A percentile compares a stretch with the other conserved stretches of the same genome.
Evolutionary conservation across 2,888 invertebrate species (phyloP).

Genomic region (Merodon equestris): DNA sequence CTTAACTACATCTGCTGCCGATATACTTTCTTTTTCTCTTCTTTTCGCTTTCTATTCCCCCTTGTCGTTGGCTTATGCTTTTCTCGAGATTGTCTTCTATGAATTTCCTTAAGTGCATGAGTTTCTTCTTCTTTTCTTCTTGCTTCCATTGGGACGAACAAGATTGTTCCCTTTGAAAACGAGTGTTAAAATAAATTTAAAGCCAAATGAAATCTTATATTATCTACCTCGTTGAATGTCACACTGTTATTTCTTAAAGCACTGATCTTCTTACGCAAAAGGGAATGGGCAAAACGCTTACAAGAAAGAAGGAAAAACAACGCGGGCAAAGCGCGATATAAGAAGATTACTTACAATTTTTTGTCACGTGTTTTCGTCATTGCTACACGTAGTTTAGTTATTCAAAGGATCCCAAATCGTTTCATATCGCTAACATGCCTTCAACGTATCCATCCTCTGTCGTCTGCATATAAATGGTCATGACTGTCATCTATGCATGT

Average conservation of each 20-base stretch:
- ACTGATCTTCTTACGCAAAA: constrained; percentile 40
- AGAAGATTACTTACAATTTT: constrained; percentile 70
- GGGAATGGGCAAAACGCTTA: too few relatives aligned
- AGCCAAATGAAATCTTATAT: constrained; percentile 48
- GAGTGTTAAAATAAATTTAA: constrained; percentile 47
- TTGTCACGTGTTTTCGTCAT: constrained; percentile 78
- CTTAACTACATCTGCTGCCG: constrained; percentile 60
- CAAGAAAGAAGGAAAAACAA: constrained; percentile 3
- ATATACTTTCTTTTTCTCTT: constrained; percentile 4
- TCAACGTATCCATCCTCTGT: too few relatives aligned
- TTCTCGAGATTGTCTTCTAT: constrained; percentile 54
- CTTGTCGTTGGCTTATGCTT: background rate
- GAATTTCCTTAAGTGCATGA: constrained; percentile 39
- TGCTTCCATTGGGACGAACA: background rate
- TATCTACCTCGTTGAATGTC: constrained; percentile 26
- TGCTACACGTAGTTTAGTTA: constrained; percentile 77
- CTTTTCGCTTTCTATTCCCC: too few relatives aligned
- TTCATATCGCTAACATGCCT: too few relatives aligned
- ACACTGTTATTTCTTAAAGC: constrained; percentile 11
- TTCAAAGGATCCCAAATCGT: constrained; percentile 71
- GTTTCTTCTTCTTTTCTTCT: constrained; percentile 1
- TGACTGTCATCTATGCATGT: too few relatives aligned
- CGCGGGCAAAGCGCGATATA: constrained; percentile 24
- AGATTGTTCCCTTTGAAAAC: constrained; percentile 3
- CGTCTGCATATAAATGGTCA: too few relatives aligned